A percentile compares a stretch with the other conserved stretches of the same genome.
Evolutionary conservation across 2,113 vertebrate species (phyloP).

Genomic region (Nyctereutes procyonoides): DNA sequence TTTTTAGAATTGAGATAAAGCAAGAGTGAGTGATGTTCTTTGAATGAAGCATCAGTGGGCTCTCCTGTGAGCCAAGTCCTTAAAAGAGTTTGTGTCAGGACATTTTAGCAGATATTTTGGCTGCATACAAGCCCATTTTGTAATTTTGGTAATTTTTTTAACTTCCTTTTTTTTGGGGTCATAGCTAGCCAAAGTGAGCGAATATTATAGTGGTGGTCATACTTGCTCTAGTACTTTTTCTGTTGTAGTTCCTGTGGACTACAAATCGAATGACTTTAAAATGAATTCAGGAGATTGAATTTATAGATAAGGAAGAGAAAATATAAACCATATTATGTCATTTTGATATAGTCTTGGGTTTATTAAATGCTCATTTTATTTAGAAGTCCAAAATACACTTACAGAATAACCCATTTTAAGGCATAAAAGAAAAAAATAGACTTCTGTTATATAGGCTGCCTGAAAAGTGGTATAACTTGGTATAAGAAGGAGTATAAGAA

Average conservation of each 20-base stretch:
- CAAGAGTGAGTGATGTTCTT: too few relatives aligned
- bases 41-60: not conserved
- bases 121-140: not conserved
- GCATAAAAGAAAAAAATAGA: not conserved
- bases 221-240: not conserved
- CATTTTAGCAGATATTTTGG: not conserved
- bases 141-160: not conserved
- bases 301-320: slow-evolving; percentile 34
- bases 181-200: not conserved
- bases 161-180: not conserved
- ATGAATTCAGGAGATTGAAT: slow-evolving; percentile 42
- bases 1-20: not conserved
- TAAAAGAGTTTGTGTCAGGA: not conserved
- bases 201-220: not conserved
- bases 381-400: not conserved
- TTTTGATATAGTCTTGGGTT: not conserved
- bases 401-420: not conserved
- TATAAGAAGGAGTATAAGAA: not conserved
- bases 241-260: not conserved
- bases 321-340: not conserved
- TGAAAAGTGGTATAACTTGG: not conserved
- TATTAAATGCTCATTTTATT: slow-evolving; percentile 34
- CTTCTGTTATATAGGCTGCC: fast-evolving
- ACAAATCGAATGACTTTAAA: not conserved
- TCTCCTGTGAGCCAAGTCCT: not conserved